Base-by-base conservation (phyloP, 2,113 vertebrate species). In the Pyxicephalus adspersus region DNA sequence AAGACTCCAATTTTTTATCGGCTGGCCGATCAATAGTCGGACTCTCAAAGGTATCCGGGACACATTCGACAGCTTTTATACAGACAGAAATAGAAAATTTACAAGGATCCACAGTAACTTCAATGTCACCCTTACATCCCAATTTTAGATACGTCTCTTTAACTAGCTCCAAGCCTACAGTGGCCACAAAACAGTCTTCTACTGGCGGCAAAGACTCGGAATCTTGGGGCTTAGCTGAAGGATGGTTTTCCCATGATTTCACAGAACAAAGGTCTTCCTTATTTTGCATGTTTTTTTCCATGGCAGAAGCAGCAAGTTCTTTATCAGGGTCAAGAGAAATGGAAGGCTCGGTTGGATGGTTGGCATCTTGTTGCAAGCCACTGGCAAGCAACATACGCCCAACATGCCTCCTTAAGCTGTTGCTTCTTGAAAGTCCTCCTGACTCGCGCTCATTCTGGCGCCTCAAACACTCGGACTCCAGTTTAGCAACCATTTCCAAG, bases 401-500 rank as follows among this genome's bases (percentile, higher is more conserved):
- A 0, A 95, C 95, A 0, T 90, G 90, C 50, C 96, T 90, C 52
- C 92, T 91, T 87, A 96, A 94, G 87, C 96, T 95, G 90, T 93
- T 96, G 88, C 86, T 98, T 11, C 93, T 89, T 0, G 94, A 95
- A 28, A 95, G 91, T 3, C 89, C 86, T 8, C 93, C 94, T 0
- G 88, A 87, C 16, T 94, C 93, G 0, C 90, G 87, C 65, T 91
- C 89, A 28, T 87, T 87, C 85, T 94, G 94, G 3, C 88, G 89
- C 86, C 85, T 90, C 87, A 96, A 87, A 85, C 96, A 96, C 86
- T 97, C 94, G 0, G 95, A 97, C 86, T 99, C 98, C 80, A 99
- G 89, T 90, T 82, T 93, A 31, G 97, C 97, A 72, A 99, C 96
- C 95, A 98, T 96, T 88, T 98, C 96, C 13, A 95, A 92, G 78